Evolutionary conservation across 2,797 vertebrate genomes (phyloP).

Genomic region (Hozukius guyotensis): DNA sequence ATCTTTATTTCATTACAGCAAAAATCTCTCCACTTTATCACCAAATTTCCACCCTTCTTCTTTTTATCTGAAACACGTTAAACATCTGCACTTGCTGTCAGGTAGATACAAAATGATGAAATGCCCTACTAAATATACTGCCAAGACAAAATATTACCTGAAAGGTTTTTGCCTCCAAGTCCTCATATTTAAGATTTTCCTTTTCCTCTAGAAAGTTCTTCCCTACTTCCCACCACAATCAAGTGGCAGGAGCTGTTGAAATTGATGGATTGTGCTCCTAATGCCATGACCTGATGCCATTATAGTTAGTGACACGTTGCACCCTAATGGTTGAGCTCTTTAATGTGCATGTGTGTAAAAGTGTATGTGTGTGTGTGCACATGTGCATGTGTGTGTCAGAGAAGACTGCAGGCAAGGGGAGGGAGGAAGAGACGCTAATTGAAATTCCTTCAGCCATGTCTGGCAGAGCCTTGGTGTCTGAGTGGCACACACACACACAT

Average conservation of each 20-base stretch:
- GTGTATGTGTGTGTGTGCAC: neutral
- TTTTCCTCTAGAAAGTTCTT: conserved; percentile 12
- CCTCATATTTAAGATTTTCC: neutral
- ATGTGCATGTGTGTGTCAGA: conserved; percentile 36
- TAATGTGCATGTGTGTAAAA: conserved; percentile 13
- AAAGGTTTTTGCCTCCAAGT: neutral
- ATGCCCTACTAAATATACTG: conserved; percentile 3
- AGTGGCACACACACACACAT: conserved; percentile 70
- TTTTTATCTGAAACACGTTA: conserved; percentile 18
- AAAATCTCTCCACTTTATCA: conserved; percentile 11
- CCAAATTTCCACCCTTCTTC: conserved; percentile 3
- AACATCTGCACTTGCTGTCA: conserved; percentile 43
- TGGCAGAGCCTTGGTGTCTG: conserved; percentile 81
- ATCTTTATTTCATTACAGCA: conserved; percentile 14
- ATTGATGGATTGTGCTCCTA: conserved; percentile 59
- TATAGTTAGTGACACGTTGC: conserved; percentile 65
- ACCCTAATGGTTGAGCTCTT: conserved; percentile 57
- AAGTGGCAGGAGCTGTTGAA: conserved; percentile 35
- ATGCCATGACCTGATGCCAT: conserved; percentile 66
- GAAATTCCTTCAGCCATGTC: conserved; percentile 87
- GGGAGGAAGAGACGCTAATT: conserved; percentile 81
- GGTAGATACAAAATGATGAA: conserved; percentile 15
- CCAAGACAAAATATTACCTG: conserved; percentile 5
- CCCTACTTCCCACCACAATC: conserved; percentile 18
- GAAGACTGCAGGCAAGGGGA: conserved; percentile 67